Evolutionary conservation across 1,140 invertebrate species (phyloP), one percentile per base, ranked within the genome.

Genomic region (Tyrophagus putrescentiae): DNA sequence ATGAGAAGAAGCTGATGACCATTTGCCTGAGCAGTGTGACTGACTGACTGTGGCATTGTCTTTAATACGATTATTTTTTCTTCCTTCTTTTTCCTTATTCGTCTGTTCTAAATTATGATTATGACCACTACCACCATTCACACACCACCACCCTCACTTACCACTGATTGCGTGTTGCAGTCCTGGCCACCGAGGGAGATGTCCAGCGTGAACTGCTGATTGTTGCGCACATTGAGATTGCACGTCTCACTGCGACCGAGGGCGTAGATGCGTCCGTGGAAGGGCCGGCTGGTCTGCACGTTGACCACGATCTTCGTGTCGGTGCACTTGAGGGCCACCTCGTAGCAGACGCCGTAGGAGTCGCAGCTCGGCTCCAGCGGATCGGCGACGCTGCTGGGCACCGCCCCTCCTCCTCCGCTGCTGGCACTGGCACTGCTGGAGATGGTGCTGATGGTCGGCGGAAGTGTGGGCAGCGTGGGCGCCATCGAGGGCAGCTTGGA

Each of bases 251-350:
- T 91, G 58, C 89, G 78, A 21, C 89, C 90, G 63, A 94, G 73
- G 27, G 89, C 88, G 68, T 94, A 94, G 70, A 94, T 89, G 60
- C 90, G 80, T 3, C 90, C 90, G 67, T 92, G 93, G 76, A 94
- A 94, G 7, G 87, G 87, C 66, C 88, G 86, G 72, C 90, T 92
- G 4, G 89, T 92, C 61, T 83, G 78, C 3, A 94, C 87, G 74
- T 88, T 85, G 1, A 94, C 86, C 0, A 87, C 85, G 65, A 94
- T 94, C 66, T 85, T 78, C 9, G 88, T 92, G 70, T 94, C 90
- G 70, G 92, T 93, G 74, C 90, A 94, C 69, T 90, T 84, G 1
- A 94, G 87, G 31, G 85, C 83, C 42, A 94, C 90, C 73, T 94
- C 87, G 67, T 93, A 93, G 69, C 90, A 94, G 57, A 88, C 90